Base-by-base conservation (phyloP, 2,113 vertebrate species). In the Phalacrocorax carbo region DNA sequence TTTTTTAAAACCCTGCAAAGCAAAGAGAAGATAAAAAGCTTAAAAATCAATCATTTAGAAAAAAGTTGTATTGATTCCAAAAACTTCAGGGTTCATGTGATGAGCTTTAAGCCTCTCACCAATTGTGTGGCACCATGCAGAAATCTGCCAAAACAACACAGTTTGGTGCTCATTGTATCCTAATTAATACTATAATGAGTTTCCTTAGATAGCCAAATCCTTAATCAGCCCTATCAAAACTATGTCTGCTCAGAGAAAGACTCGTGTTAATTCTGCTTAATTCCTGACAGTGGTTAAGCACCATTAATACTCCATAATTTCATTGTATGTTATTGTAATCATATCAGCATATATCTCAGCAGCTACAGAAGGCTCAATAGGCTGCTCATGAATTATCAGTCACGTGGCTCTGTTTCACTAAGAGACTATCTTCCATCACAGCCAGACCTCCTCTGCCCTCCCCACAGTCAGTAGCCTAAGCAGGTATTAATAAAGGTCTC, bases 401-500 rank as follows among this genome's bases (percentile, higher is more conserved):
- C 98, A 98, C 82, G 82, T 98, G 98, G 98, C 90, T 89, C 91
- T 95, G 95, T 97, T 97, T 97, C 97, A 88, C 98, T 97, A 96
- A 97, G 96, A 98, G 97, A 97, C 98, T 96, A 98, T 98, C 98
- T 98, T 98, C 98, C 98, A 98, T 98, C 98, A 98, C 97, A 98
- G 98, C 98, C 97, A 98, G 97, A 98, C 98, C 97, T 97, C 96
- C 94, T 88, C 83, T 98, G 97, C 98, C 98, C 98, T 98, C 98
- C 97, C 97, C 93, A 51, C 98, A 98, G 98, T 98, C 97, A 97
- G 98, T 98, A 98, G 96, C 98, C 98, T 98, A 97, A 98, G 98
- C 98, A 99, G 98, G 97, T 99, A 98, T 99, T 99, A 99, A 99
- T 98, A 99, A 98, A 98, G 98, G 98, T 98, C 98, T 98, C 98